Evolutionary conservation across 1,140 invertebrate genomes (phyloP).

Genomic region (Tetramorium alpestre): DNA sequence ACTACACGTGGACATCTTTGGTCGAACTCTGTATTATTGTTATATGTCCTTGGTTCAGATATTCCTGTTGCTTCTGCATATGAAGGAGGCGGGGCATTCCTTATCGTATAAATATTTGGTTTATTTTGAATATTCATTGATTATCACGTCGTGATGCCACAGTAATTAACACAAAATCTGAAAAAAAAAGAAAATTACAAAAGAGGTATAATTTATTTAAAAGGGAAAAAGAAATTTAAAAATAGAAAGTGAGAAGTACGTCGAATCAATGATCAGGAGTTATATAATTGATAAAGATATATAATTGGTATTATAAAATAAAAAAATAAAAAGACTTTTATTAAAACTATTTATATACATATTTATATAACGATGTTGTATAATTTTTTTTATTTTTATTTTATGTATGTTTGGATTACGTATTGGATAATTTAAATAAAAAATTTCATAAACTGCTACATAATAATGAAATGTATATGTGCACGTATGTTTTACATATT

Average conservation of each 20-base stretch:
- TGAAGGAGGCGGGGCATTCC: conserved; percentile 28
- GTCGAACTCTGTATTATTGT: background rate
- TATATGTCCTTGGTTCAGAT: background rate
- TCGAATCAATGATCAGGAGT: background rate
- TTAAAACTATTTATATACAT: background rate
- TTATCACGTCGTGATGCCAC: background rate
- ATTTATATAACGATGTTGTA: background rate
- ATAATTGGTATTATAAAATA: background rate
- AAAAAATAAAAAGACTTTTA: background rate
- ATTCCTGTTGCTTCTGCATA: conserved; percentile 7
- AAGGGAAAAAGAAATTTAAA: background rate
- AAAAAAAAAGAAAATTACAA: background rate
- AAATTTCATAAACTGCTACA: background rate
- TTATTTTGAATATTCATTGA: background rate
- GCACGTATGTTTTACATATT: too few relatives aligned
- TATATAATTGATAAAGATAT: background rate
- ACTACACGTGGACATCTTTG: background rate
- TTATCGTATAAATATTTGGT: conserved; percentile 20
- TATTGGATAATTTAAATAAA: background rate
- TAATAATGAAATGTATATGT: too few relatives aligned
- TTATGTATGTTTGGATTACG: background rate
- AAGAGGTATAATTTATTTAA: background rate
- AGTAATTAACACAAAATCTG: background rate
- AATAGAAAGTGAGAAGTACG: background rate
- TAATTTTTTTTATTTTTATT: background rate